These are phyloP conservation scores for Cremastobaeus sp. DNA, from an alignment of 2,888 invertebrate species.

Conservation along the genomic window DNA sequence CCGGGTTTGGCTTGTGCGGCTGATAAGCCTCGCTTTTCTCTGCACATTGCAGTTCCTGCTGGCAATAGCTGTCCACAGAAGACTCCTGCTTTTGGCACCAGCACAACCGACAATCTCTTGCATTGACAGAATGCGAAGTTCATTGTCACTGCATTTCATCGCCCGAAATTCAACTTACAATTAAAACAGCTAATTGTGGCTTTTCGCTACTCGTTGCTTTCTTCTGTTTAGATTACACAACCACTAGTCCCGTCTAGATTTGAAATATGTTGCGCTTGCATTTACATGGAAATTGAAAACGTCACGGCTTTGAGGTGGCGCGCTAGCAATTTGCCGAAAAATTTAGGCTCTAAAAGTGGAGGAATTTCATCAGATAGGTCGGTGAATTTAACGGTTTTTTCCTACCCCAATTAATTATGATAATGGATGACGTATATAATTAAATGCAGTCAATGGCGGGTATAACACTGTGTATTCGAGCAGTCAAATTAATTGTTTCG, in stretches of 20 bases:
- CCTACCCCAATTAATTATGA: no score
- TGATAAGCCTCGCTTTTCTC: constrained; percentile 67
- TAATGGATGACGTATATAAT: no score
- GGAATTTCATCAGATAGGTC: no score
- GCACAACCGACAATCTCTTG: constrained; percentile 51
- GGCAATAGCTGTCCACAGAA: constrained; percentile 57
- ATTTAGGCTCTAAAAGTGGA: no score
- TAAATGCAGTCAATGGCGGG: no score
- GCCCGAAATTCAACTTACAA: constrained; percentile 3
- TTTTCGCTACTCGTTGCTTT: neutral
- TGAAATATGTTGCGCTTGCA: constrained; percentile 6
- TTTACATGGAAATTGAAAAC: neutral
- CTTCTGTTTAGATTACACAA: no score
- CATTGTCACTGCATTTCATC: constrained; percentile 17
- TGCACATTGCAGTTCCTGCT: constrained; percentile 52
- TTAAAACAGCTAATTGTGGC: constrained; percentile 20
- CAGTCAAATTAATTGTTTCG: constrained; percentile 7
- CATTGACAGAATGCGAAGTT: constrained; percentile 33
- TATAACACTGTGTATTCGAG: no score
- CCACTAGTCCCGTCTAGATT: neutral
- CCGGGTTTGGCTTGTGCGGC: constrained; percentile 61
- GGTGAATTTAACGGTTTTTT: no score
- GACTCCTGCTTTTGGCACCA: constrained; percentile 59
- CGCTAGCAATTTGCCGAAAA: no score
- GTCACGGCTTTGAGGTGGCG: no score